Base-by-base conservation (phyloP, 2,113 vertebrate species). In the Rhadina sibilatrix region DNA sequence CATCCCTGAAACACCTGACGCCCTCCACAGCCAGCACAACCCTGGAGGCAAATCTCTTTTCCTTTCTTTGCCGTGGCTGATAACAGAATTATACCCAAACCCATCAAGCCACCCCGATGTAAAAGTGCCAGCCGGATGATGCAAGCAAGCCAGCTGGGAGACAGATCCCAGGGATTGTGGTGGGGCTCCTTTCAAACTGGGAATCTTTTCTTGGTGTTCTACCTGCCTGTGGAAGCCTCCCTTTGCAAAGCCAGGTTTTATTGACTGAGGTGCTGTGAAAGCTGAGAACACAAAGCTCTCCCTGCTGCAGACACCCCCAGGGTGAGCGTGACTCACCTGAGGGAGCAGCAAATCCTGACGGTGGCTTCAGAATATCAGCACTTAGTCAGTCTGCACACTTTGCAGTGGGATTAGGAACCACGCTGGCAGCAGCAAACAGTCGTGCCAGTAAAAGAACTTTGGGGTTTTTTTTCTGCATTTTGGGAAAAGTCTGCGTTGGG, bases 131-230 rank as follows among this genome's bases (percentile, higher is more conserved):
- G n/a, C 54, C 2, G 7, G 54, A 42, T 25, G 38, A 35, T 17
- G n/a, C 7, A 6, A 78, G 64, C 3, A 47, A 66, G 10, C 11
- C 18, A n/a, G 3, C 0, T 7, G 5, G 38, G 56, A 23, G n/a
- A 57, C 37, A 40, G 17, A 59, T 19, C 1, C 1, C 3, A 0
- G 1, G 42, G 23, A 50, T 13, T 61, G 77, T 2, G 9, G 3
- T 5, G 16, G 27, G 25, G 8, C 3, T 71, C 19, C 33, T 30
- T 40, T 61, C 54, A 56, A 24, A 72, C 40, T 30, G 69, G 11
- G 69, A 31, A 3, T 6, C 24, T 82, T 77, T 44, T 52, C 24
- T 47, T 24, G 50, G 15, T 46, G 0, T 90, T 90, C 52, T 2
- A 1, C 10, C 25, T 78, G 35, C 3, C 52, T 54, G 50, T 78